A percentile compares a stretch with the other conserved stretches of the same genome.
Conservation (phyloP, 2,113 vertebrate species). For the Pteropus alecto region DNA sequence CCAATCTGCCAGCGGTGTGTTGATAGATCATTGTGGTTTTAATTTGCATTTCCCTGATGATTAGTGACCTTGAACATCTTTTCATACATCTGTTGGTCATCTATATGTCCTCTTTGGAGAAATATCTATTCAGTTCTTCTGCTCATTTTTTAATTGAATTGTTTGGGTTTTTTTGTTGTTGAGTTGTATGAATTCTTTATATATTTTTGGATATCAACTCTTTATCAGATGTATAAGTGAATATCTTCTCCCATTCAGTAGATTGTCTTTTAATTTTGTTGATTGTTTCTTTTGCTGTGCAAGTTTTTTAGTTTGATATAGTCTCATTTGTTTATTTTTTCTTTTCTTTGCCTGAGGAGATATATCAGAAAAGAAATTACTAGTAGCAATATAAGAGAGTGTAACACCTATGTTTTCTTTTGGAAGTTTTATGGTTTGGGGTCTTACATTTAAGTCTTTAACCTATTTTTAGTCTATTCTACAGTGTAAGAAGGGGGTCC, state of each 20-base stretch:
- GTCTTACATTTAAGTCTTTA: not conserved
- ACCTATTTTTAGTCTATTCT: not conserved
- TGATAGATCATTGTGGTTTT: not conserved
- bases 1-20: not conserved
- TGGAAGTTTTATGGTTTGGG: not conserved
- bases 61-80: not conserved
- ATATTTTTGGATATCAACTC: not conserved
- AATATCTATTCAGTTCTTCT: not conserved
- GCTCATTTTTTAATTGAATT: not conserved
- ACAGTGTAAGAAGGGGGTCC: not conserved
- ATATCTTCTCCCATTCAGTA: not conserved
- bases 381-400: not conserved
- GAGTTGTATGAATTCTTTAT: not conserved
- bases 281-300: not conserved
- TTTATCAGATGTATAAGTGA: not conserved
- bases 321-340: not conserved
- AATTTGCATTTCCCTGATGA: not conserved
- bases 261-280: not conserved
- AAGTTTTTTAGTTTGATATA: not conserved
- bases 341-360: not conserved
- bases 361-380: not conserved
- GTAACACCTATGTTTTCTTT: not conserved
- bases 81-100: not conserved
- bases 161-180: not conserved
- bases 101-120: not conserved